These are phyloP conservation scores for Colaptes auratus DNA, from an alignment of 2,113 vertebrate species.

Conservation along the genomic window DNA sequence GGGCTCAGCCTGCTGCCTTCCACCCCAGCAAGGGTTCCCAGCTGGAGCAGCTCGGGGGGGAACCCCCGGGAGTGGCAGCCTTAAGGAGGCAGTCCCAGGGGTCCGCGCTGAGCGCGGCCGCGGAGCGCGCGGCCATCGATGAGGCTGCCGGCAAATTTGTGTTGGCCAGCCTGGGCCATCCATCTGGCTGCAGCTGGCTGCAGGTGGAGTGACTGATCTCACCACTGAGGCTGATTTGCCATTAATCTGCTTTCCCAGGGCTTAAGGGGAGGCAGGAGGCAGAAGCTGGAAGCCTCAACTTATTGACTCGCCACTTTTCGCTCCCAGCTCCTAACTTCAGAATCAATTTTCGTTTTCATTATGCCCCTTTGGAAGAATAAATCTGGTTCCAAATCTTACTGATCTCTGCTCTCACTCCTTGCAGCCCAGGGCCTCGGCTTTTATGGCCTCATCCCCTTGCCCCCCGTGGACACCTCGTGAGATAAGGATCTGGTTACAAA, in stretches of 20 bases:
- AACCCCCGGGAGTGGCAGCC: background rate
- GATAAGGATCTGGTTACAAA: slow-evolving; percentile 7
- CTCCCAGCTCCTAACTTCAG: slow-evolving; percentile 70
- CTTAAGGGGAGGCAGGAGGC: background rate
- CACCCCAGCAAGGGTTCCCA: background rate
- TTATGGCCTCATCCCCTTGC: background rate
- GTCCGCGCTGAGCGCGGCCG: slow-evolving; percentile 75
- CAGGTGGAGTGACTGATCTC: slow-evolving; percentile 75
- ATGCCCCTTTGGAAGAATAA: slow-evolving; percentile 72
- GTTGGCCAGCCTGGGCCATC: slow-evolving; percentile 67
- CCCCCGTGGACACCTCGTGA: background rate
- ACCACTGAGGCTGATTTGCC: slow-evolving; percentile 75
- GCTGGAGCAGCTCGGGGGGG: background rate
- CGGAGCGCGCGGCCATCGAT: slow-evolving; percentile 79
- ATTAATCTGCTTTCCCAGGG: slow-evolving; percentile 71
- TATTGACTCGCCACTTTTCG: slow-evolving; percentile 65
- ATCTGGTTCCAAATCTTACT: slow-evolving; percentile 66
- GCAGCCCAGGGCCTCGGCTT: background rate
- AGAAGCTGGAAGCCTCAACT: slow-evolving; percentile 61
- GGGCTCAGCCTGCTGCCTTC: no score
- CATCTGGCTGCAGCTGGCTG: slow-evolving; percentile 64
- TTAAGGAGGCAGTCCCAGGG: background rate
- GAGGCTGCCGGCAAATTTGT: slow-evolving; percentile 78
- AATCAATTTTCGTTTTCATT: slow-evolving; percentile 77
- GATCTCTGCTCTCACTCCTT: slow-evolving; percentile 34